Evolutionary conservation across 2,888 invertebrate genomes (phyloP), one percentile per base, ranked within the genome.

Genomic region (Athripsodes cinereus): DNA sequence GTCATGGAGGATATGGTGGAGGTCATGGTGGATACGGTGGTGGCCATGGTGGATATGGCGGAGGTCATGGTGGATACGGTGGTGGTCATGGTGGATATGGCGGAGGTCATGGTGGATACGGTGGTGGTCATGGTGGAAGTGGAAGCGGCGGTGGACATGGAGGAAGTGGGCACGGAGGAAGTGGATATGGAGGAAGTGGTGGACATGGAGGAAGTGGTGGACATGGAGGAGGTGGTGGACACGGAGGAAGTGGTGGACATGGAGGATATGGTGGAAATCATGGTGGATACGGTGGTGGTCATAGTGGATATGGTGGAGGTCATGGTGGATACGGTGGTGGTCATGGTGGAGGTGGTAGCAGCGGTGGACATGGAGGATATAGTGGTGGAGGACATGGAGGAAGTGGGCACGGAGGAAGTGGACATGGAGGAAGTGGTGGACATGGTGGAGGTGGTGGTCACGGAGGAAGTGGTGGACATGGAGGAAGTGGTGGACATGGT

Each of bases 171-270:
- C 26, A 49, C 22, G 31, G 48, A 48, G 57, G 49, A 20, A 13
- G 73, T 74, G 1, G 70, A 74, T 1, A 60, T 59, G 19, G 71
- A 69, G 53, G 58, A 67, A 1, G 64, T 72, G 13, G 74, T 74
- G 26, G 26, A 26, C 26, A 26, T 26, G 26, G 26, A 26, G 26
- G 26, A 26, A 10, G 26, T 10, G 26, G 26, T 26, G 26, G 26
- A 59, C 20, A 52, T 60, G 20, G 58, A 59, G 50, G 62, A 55
- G 47, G 61, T 20, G 18, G 58, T 51, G 40, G 54, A 31, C 54
- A 56, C 49, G 50, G 60, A 50, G 40, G 44, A 21, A 3, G 52
- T 11, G n/a, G 26, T 18, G 19, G 52, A 16, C 19, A 19, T 34
- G 34, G 35, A 21, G 46, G 53, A 22, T n/a, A 22, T 18, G 49